A percentile compares a stretch with the other conserved stretches of the same genome.
phyloP scores from a whole-genome alignment of 2,113 vertebrate species.

The Xenopus borealis region DNA sequence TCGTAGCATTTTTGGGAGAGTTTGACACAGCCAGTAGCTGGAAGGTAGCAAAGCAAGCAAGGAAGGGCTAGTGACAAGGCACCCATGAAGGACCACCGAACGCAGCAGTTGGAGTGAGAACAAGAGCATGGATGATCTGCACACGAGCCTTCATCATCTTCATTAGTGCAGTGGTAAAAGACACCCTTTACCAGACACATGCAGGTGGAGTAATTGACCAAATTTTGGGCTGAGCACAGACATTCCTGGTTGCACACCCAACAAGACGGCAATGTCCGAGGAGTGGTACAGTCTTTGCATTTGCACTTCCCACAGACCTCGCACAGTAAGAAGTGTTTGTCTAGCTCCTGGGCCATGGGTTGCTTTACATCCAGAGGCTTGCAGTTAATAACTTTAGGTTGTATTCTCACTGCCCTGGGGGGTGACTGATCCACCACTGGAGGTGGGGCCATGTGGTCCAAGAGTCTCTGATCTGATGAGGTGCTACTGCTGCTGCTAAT shows the following conservation, averaged over 20 bases:
- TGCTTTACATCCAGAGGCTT: slow-evolving; percentile 83
- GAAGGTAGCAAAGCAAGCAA: slow-evolving; percentile 94
- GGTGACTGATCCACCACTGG: slow-evolving; percentile 78
- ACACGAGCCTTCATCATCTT: slow-evolving; percentile 93
- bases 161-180: slow-evolving; percentile 98
- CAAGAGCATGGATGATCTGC: slow-evolving; percentile 96
- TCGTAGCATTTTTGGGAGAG: slow-evolving; percentile 93
- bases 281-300: slow-evolving; percentile 90
- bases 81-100: slow-evolving; percentile 96
- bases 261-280: slow-evolving; percentile 89
- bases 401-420: slow-evolving; percentile 66
- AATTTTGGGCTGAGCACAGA: slow-evolving; percentile 91
- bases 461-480: slow-evolving; percentile 88
- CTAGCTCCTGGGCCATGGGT: slow-evolving; percentile 61
- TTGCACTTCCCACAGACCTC: slow-evolving; percentile 94
- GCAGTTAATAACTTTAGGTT: slow-evolving; percentile 78
- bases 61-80: slow-evolving; percentile 89
- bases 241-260: slow-evolving; percentile 98
- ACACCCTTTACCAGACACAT: slow-evolving; percentile 97
- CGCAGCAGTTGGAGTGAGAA: slow-evolving; percentile 90
- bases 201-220: slow-evolving; percentile 95
- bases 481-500: slow-evolving; percentile 98
- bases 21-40: slow-evolving; percentile 88
- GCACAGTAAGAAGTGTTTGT: slow-evolving; percentile 87
- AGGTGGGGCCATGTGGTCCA: slow-evolving; percentile 88